Evolutionary conservation across 1,140 invertebrate species (phyloP).

Genomic region (Pectinophora gossypiella): DNA sequence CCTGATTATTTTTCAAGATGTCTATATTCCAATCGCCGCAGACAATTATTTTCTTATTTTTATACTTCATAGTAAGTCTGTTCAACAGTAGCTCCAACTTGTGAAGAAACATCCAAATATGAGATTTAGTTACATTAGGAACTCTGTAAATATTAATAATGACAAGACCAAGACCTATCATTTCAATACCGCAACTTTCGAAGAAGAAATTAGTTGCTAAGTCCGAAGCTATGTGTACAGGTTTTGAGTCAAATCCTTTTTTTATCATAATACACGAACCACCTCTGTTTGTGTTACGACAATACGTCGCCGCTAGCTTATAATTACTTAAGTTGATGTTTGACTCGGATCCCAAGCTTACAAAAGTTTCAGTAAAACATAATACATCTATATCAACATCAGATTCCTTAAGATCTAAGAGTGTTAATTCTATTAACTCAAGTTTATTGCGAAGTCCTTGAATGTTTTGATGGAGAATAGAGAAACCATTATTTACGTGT

Average conservation of each 20-base stretch:
- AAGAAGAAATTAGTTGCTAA: neutral
- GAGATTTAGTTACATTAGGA: too few relatives aligned
- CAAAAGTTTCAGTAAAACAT: neutral
- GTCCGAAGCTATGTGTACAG: neutral
- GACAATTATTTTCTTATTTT: too few relatives aligned
- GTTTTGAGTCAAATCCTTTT: neutral
- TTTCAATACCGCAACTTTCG: neutral
- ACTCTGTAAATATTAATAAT: too few relatives aligned
- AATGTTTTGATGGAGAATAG: neutral
- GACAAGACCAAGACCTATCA: too few relatives aligned
- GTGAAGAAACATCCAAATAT: too few relatives aligned
- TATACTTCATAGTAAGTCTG: too few relatives aligned
- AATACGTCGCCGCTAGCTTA: neutral
- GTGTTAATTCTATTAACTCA: neutral
- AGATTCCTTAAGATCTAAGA: neutral
- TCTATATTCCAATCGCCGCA: too few relatives aligned
- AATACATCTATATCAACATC: neutral
- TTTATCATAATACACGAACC: neutral
- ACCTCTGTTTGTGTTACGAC: neutral
- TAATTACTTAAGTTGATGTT: neutral
- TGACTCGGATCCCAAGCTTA: neutral
- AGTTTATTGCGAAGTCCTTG: neutral
- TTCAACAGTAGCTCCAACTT: too few relatives aligned
- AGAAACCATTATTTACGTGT: neutral
- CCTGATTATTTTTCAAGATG: too few relatives aligned